Percentiles rank a stretch among this genome's conserved stretches.
Conservation (phyloP, 2,888 invertebrate genomes). For the Apamea monoglypha region DNA sequence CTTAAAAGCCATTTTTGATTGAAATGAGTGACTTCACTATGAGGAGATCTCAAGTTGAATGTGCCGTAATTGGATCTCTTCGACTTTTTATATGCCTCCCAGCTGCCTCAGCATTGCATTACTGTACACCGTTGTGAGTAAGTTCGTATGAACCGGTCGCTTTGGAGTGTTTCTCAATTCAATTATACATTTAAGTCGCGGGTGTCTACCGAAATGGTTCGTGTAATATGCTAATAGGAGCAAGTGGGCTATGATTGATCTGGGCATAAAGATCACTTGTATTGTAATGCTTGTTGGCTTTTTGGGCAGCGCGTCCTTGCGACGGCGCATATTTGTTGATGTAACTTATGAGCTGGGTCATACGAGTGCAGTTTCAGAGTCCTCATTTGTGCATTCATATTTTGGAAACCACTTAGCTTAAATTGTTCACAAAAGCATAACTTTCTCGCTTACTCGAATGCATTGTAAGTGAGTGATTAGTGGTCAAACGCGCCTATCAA, state of each 20-base stretch:
- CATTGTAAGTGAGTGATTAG: background rate
- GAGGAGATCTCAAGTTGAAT: constrained; percentile 84
- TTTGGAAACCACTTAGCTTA: background rate
- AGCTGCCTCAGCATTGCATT: constrained; percentile 79
- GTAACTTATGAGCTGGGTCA: constrained; percentile 37
- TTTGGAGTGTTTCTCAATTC: constrained; percentile 71
- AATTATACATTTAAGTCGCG: constrained; percentile 54
- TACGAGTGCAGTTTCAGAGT: constrained; percentile 14
- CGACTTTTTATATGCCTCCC: constrained; percentile 82
- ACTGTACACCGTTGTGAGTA: constrained; percentile 63
- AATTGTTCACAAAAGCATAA: background rate
- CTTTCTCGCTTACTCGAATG: background rate
- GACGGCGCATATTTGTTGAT: constrained; percentile 42
- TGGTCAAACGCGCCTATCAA: too few species aligned
- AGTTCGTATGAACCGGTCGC: constrained; percentile 75
- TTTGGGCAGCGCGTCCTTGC: constrained; percentile 79
- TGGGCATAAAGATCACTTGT: constrained; percentile 84
- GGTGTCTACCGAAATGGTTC: constrained; percentile 68
- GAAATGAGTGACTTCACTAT: constrained; percentile 79
- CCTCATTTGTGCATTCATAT: background rate
- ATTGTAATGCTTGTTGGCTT: constrained; percentile 76
- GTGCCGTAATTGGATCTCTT: constrained; percentile 75
- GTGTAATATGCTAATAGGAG: constrained; percentile 75
- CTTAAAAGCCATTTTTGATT: constrained; percentile 85
- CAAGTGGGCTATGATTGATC: constrained; percentile 82